These are phyloP conservation scores for Tenthredo livida DNA, from an alignment of 2,888 invertebrate species.

Conservation along the genomic window DNA sequence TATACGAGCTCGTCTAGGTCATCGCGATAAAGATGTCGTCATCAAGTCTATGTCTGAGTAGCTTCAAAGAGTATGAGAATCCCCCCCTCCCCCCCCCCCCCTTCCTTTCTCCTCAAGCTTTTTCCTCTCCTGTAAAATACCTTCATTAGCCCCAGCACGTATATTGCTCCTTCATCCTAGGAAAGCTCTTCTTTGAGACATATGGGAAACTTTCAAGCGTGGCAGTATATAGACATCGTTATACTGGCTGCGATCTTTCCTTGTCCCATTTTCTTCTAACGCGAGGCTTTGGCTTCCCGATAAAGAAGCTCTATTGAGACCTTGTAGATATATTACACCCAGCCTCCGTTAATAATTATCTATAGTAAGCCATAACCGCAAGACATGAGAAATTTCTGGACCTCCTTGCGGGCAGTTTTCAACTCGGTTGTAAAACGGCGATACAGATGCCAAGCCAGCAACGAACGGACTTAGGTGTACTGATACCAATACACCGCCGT, in stretches of 20 bases:
- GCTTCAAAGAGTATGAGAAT: not conserved
- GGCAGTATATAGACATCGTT: slow-evolving; percentile 20
- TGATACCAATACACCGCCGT: slow-evolving; percentile 27
- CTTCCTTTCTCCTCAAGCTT: not conserved
- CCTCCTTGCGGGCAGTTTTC: not conserved
- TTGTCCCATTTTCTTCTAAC: slow-evolving; percentile 11
- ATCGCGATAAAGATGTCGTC: not conserved
- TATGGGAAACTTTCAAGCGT: slow-evolving; percentile 31
- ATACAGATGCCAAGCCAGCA: not conserved
- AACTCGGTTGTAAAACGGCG: slow-evolving; percentile 22
- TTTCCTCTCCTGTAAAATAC: not conserved
- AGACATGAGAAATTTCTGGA: not conserved
- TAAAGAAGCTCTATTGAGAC: slow-evolving; percentile 22
- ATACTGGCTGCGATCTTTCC: slow-evolving; percentile 19
- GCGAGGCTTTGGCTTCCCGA: slow-evolving; percentile 9
- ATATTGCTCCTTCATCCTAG: slow-evolving; percentile 13
- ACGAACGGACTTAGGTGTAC: not conserved
- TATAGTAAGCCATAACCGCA: not conserved
- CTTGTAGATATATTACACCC: slow-evolving; percentile 20
- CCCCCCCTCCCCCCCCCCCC: not conserved
- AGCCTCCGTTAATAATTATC: slow-evolving; percentile 16
- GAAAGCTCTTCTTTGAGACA: slow-evolving; percentile 28
- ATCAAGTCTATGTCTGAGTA: not conserved
- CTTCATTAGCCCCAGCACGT: slow-evolving; percentile 15
- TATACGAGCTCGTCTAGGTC: not conserved